A percentile compares a stretch with the other conserved stretches of the same genome.
Evolutionary conservation across 2,888 invertebrate species (phyloP).

Genomic region (Leistus spinibarbis): DNA sequence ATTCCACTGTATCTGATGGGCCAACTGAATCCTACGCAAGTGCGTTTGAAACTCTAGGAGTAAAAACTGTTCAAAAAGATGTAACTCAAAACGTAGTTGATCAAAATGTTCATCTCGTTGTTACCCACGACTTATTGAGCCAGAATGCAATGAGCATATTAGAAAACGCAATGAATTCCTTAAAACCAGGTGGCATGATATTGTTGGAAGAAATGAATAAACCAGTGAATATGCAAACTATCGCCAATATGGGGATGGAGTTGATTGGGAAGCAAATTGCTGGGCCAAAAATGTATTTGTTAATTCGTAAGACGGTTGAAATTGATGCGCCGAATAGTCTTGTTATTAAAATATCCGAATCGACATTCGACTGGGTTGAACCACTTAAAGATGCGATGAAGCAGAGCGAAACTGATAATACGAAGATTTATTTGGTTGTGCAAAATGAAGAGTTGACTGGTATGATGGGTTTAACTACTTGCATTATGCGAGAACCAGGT

Average conservation of each 20-base stretch:
- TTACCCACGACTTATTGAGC: constrained; percentile 69
- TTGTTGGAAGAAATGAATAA: constrained; percentile 73
- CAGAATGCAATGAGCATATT: constrained; percentile 62
- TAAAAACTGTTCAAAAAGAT: constrained; percentile 72
- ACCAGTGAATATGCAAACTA: constrained; percentile 55
- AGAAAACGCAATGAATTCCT: constrained; percentile 64
- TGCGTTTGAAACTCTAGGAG: constrained; percentile 64
- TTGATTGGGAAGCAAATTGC: constrained; percentile 68
- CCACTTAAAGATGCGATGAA: constrained; percentile 76
- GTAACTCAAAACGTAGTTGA: constrained; percentile 64
- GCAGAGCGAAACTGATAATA: constrained; percentile 64
- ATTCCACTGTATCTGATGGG: constrained; percentile 63
- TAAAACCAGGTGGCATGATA: constrained; percentile 74
- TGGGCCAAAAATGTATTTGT: constrained; percentile 67
- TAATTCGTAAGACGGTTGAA: constrained; percentile 66
- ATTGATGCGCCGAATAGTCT: constrained; percentile 53
- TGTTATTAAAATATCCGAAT: constrained; percentile 72
- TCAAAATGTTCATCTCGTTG: constrained; percentile 71
- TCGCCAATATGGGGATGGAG: constrained; percentile 58
- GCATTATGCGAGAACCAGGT: constrained; percentile 86
- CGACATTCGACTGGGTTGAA: constrained; percentile 81
- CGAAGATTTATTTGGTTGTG: constrained; percentile 71
- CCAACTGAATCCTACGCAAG: constrained; percentile 62
- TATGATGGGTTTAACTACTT: constrained; percentile 86
- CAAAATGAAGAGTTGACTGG: constrained; percentile 75